Evolutionary conservation across 1,140 invertebrate species (phyloP).

Genomic region (Diuraphis noxia): DNA sequence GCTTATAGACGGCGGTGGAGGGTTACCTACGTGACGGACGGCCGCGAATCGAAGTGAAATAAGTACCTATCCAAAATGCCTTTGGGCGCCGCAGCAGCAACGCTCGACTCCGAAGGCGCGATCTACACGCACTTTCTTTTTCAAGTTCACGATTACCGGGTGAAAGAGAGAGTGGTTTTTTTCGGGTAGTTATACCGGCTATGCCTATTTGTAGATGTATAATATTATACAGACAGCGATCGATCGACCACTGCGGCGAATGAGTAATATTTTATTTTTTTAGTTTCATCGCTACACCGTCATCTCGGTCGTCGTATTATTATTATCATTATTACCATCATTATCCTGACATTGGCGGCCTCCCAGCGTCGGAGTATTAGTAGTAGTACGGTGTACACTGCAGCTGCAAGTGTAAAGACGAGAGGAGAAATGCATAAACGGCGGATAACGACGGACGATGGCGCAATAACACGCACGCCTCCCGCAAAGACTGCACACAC

Average conservation of each 20-base stretch:
- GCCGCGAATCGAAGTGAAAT: slow-evolving; percentile 1
- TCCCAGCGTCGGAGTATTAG: too few relatives aligned
- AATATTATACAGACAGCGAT: neutral
- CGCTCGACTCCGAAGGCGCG: slow-evolving; percentile 3
- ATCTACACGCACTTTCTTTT: slow-evolving; percentile 48
- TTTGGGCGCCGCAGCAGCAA: slow-evolving; percentile 1
- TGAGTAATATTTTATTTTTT: neutral
- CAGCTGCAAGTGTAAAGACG: neutral
- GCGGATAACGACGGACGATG: neutral
- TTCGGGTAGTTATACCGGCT: neutral
- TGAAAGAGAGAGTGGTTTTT: slow-evolving; percentile 52
- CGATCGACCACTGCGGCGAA: neutral
- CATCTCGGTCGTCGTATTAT: neutral
- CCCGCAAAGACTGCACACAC: too few relatives aligned
- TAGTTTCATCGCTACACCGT: neutral
- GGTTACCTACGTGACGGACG: slow-evolving; percentile 1
- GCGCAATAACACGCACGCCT: neutral
- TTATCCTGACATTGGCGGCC: slow-evolving; percentile 16
- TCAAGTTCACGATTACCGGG: slow-evolving; percentile 47
- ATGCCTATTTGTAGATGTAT: too few relatives aligned
- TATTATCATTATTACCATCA: neutral
- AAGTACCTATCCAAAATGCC: slow-evolving; percentile 24
- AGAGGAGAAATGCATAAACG: neutral
- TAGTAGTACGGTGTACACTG: neutral
- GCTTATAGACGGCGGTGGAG: too few relatives aligned